Evolutionary conservation across 2,888 invertebrate genomes (phyloP).

Genomic region (Vannuccia rotundouncinata): DNA sequence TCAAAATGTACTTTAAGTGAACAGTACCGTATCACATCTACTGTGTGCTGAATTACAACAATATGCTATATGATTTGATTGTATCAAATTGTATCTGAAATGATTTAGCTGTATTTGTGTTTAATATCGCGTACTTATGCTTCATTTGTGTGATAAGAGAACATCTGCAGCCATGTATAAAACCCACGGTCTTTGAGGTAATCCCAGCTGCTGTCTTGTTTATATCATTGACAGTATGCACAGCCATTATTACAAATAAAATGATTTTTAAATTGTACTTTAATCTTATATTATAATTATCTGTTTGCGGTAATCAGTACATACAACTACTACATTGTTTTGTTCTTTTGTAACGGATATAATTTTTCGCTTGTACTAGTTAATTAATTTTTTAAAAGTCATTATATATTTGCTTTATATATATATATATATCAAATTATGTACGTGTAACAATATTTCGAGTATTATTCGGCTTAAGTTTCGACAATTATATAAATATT

Average conservation of each 20-base stretch:
- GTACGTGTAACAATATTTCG: too few species aligned
- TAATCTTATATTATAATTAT: constrained; percentile 8
- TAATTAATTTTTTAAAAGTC: too few species aligned
- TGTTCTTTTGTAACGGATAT: neutral
- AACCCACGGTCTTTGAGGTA: constrained; percentile 2
- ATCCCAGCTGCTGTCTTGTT: neutral
- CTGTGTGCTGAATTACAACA: too few species aligned
- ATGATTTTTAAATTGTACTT: constrained; percentile 4
- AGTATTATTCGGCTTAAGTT: too few species aligned
- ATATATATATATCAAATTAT: too few species aligned
- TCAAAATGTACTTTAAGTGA: too few species aligned
- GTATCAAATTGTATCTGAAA: too few species aligned
- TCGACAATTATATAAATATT: too few species aligned
- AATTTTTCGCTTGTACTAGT: neutral
- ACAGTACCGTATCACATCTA: too few species aligned
- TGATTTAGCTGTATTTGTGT: neutral
- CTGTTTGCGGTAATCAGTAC: neutral
- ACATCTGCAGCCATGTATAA: constrained; percentile 3
- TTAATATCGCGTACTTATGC: neutral
- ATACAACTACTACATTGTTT: neutral
- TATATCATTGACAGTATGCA: neutral
- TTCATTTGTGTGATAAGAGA: neutral
- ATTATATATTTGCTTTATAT: too few species aligned
- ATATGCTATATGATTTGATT: too few species aligned
- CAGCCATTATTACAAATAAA: neutral